Percentiles rank a stretch among this genome's conserved stretches.
These are phyloP conservation scores for Sebastes cheni DNA, from an alignment of 2,797 vertebrate species.

Conservation along the genomic window DNA sequence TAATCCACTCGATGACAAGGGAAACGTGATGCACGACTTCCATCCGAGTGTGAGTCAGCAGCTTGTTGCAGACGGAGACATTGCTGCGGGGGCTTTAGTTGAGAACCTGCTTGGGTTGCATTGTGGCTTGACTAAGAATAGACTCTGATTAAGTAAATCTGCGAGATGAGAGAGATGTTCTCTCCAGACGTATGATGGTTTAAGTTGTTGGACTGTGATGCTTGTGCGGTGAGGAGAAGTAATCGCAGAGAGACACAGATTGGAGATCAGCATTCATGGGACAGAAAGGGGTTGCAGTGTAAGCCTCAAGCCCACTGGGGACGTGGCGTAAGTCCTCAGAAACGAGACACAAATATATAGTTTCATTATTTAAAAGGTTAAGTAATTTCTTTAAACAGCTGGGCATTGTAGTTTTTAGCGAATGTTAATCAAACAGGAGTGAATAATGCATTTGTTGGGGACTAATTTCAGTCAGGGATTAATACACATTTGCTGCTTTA, in stretches of 20 bases:
- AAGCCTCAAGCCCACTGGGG: neutral
- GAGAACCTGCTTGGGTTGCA: constrained; percentile 6
- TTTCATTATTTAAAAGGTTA: neutral
- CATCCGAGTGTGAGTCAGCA: constrained; percentile 9
- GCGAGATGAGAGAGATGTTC: constrained; percentile 7
- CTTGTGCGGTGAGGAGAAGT: neutral
- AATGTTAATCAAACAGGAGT: no score
- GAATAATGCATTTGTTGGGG: no score
- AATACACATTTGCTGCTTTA: neutral
- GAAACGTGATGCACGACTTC: constrained; percentile 17
- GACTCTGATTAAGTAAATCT: constrained; percentile 48
- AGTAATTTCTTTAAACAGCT: neutral
- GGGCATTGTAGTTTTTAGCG: no score
- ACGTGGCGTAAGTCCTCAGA: neutral
- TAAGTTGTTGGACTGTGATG: neutral
- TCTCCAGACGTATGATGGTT: neutral
- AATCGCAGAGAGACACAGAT: neutral
- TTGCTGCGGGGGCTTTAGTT: constrained; percentile 17
- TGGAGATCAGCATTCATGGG: neutral
- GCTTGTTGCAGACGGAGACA: constrained; percentile 5
- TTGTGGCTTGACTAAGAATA: constrained; percentile 46
- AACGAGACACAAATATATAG: neutral
- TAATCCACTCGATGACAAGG: constrained; percentile 24
- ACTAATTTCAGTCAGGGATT: neutral
- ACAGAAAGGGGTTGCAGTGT: neutral